Evolutionary conservation across 1,140 invertebrate genomes (phyloP).

Genomic region (Bursaphelenchus mucronatus): DNA sequence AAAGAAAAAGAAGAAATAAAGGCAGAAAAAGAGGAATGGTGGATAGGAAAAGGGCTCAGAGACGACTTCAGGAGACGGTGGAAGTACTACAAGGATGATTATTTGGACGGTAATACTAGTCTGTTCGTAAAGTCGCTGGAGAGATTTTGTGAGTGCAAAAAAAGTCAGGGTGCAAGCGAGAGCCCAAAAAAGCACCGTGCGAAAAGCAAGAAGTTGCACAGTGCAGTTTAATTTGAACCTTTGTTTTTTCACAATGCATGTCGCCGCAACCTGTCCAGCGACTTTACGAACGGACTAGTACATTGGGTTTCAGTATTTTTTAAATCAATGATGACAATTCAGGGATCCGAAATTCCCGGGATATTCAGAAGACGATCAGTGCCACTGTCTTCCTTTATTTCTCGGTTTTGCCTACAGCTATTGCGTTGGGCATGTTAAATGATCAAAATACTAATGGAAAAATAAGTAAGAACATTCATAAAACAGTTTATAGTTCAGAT

Average conservation of each 20-base stretch:
- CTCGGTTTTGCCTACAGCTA: conserved; percentile 63
- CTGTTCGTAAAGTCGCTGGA: too few species aligned
- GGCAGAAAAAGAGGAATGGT: conserved; percentile 16
- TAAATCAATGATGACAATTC: conserved; percentile 9
- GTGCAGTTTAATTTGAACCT: too few species aligned
- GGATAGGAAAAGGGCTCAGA: conserved; percentile 29
- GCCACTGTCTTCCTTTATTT: conserved; percentile 64
- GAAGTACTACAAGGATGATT: conserved; percentile 41
- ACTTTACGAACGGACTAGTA: too few species aligned
- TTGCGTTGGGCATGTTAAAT: conserved; percentile 64
- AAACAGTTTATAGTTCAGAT: conserved; percentile 47
- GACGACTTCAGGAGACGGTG: conserved; percentile 37
- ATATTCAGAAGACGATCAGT: conserved; percentile 62
- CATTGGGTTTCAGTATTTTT: too few species aligned
- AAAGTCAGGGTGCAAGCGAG: too few species aligned
- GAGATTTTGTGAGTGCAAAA: neutral
- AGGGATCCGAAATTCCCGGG: conserved; percentile 60
- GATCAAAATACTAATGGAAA: conserved; percentile 61
- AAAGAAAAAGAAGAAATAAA: conserved; percentile 16
- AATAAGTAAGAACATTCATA: conserved; percentile 57
- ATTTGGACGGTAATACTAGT: conserved; percentile 35
- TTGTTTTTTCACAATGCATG: too few species aligned
- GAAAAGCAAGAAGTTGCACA: too few species aligned
- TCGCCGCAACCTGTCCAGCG: too few species aligned
- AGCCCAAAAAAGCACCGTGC: too few species aligned